Percentiles rank a stretch among this genome's conserved stretches.
Evolutionary conservation across 2,888 invertebrate genomes (phyloP).

Genomic region (Drosophila meridiana): DNA sequence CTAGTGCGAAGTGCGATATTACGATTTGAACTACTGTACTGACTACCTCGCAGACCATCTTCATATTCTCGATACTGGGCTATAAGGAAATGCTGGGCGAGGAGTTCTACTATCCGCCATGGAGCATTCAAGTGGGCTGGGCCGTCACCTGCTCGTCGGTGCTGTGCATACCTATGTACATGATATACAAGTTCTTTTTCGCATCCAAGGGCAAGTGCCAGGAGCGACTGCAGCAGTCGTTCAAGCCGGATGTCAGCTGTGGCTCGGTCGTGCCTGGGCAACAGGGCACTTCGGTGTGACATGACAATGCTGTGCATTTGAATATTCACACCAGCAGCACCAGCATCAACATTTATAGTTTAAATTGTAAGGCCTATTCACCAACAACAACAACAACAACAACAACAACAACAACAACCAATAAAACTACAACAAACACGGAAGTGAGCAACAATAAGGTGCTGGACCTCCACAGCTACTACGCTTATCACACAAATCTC

Average conservation of each 20-base stretch:
- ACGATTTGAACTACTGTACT: neutral
- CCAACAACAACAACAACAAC: constrained; percentile 62
- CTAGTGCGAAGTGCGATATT: fast-evolving
- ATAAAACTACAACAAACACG: constrained; percentile 9
- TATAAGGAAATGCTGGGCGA: constrained; percentile 92
- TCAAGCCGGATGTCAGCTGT: constrained; percentile 80
- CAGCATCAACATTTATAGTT: constrained; percentile 60
- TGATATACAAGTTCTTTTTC: constrained; percentile 90
- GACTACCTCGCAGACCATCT: constrained; percentile 88
- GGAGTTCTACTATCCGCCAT: constrained; percentile 91
- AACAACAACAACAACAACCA: constrained; percentile 56
- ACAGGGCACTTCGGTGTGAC: constrained; percentile 85
- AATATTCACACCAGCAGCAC: constrained; percentile 67
- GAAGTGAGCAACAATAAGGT: constrained; percentile 48
- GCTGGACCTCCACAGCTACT: constrained; percentile 72
- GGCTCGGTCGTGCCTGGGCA: constrained; percentile 84
- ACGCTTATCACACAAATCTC: constrained; percentile 75
- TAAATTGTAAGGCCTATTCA: constrained; percentile 68
- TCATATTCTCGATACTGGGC: constrained; percentile 92
- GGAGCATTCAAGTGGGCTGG: constrained; percentile 94
- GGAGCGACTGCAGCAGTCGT: constrained; percentile 74
- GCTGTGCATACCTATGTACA: constrained; percentile 93
- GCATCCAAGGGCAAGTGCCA: constrained; percentile 88
- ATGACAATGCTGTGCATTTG: constrained; percentile 76
- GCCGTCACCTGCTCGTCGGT: constrained; percentile 93